These are phyloP conservation scores for Zaprionus taronus DNA, from an alignment of 1,140 invertebrate species.

Conservation along the genomic window DNA sequence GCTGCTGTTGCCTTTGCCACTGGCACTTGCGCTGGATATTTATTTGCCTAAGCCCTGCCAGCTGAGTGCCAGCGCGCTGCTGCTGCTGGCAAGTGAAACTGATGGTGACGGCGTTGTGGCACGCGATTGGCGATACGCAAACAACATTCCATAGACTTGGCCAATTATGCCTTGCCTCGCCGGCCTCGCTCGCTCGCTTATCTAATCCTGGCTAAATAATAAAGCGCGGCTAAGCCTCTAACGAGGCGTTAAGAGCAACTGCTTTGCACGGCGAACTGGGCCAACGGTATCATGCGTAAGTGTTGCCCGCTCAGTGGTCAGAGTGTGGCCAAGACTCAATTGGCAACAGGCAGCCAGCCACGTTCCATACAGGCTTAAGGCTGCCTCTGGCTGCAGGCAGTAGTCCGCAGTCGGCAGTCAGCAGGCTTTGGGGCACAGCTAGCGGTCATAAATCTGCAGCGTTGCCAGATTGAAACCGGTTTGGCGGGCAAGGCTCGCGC, in stretches of 20 bases:
- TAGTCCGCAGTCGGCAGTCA: too few species aligned
- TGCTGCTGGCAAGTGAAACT: slow-evolving; percentile 53
- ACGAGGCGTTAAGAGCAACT: slow-evolving; percentile 14
- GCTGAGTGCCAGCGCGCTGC: slow-evolving; percentile 24
- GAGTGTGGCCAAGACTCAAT: background rate
- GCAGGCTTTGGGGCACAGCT: background rate
- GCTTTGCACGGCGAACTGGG: slow-evolving; percentile 49
- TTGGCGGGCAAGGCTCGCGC: slow-evolving; percentile 18
- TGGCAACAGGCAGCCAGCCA: slow-evolving; percentile 4
- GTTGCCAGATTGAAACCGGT: slow-evolving; percentile 53
- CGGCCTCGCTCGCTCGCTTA: slow-evolving; percentile 28
- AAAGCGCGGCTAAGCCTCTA: slow-evolving; percentile 19
- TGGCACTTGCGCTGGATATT: slow-evolving; percentile 51
- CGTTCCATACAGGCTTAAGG: background rate
- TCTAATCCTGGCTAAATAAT: slow-evolving; percentile 45
- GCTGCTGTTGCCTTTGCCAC: background rate
- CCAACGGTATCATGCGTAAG: slow-evolving; percentile 74
- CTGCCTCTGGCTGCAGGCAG: background rate
- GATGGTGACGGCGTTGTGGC: slow-evolving; percentile 64
- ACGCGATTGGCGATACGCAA: slow-evolving; percentile 64
- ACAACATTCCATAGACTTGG: slow-evolving; percentile 42
- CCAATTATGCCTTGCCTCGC: slow-evolving; percentile 52
- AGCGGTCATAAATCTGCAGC: slow-evolving; percentile 42
- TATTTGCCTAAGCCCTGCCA: slow-evolving; percentile 65
- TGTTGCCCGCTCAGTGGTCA: slow-evolving; percentile 7